Base-by-base conservation (phyloP, 2,113 vertebrate genomes). In the Heloderma charlesbogerti region DNA sequence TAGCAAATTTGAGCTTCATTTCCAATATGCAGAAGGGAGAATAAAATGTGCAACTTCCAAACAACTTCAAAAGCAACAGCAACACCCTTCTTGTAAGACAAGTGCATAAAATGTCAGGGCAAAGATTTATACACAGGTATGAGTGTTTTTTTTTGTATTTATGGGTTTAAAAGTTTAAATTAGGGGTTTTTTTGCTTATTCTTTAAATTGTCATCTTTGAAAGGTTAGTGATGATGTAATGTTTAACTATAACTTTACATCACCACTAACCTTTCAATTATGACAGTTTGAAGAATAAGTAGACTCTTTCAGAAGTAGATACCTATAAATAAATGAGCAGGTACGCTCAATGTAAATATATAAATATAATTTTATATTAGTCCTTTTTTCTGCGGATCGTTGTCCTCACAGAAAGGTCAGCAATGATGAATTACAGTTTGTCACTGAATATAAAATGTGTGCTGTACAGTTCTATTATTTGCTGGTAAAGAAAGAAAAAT, bases 391-490 rank as follows among this genome's bases (percentile, higher is more conserved):
- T 92, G 96, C 92, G 95, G 94, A 94, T 91, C 91, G 88, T 93
- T 97, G 93, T 95, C 96, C 93, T 95, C 92, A 94, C 84, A 48
- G 87, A 97, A 96, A 97, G 96, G 94, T 96, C 96, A 96, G 91
- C 92, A 92, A 94, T 96, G 95, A 97, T 96, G 83, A 95, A 96
- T 96, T 96, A 91, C 95, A 94, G 94, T 93, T 95, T 96, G 93
- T 93, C 92, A 93, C 93, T 94, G 92, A 92, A 96, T 92, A 93
- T 95, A 97, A 94, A 96, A 96, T 74, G 77, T 94, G 90, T 84
- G 94, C 91, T 92, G 78, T 95, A 94, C 92, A 93, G 84, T 95
- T 95, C 95, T 95, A 94, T 96, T 97, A 96, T 94, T 97, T 95
- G 86, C 83, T 96, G 88, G 89, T 93, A 93, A 94, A 95, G 93